A percentile compares a stretch with the other conserved stretches of the same genome.
Evolutionary conservation across 2,113 vertebrate genomes (phyloP).

Genomic region (Urocitellus parryii): DNA sequence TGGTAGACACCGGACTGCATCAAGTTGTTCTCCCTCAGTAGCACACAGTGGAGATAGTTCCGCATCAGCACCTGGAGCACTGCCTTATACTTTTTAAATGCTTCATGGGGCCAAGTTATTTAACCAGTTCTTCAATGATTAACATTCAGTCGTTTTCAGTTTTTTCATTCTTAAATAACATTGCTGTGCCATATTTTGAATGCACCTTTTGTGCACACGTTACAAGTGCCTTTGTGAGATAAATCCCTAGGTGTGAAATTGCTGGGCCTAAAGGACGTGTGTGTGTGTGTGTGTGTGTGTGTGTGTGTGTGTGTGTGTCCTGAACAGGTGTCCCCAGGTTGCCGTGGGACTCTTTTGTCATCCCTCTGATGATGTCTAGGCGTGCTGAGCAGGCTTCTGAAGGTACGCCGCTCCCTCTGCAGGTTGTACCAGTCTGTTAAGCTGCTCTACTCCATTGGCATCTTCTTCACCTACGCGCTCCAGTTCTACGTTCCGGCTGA

Average conservation of each 20-base stretch:
- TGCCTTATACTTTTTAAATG: neutral
- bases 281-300: fast-evolving
- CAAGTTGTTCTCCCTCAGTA: neutral
- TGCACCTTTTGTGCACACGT: neutral
- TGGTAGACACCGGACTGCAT: neutral
- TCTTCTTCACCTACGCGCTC: conserved; percentile 96
- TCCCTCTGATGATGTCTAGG: neutral
- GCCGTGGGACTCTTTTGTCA: fast-evolving
- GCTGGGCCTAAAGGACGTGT: neutral
- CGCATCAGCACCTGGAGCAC: fast-evolving
- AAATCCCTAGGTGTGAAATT: neutral
- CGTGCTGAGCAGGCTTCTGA: neutral
- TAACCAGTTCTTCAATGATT: neutral
- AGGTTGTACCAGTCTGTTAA: conserved; percentile 98
- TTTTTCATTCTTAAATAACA: neutral
- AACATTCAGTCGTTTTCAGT: neutral
- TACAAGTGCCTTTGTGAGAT: neutral
- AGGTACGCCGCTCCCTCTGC: neutral
- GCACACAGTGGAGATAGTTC: neutral
- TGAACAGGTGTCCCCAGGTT: neutral
- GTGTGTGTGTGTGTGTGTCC: fast-evolving
- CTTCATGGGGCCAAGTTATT: neutral
- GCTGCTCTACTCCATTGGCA: conserved; percentile 95
- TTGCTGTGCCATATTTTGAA: neutral
- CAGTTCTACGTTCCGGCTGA: conserved; percentile 98